Percentiles rank a stretch among this genome's conserved stretches.
Conservation (phyloP, 2,888 invertebrate genomes). For the Melanotus villosus region DNA sequence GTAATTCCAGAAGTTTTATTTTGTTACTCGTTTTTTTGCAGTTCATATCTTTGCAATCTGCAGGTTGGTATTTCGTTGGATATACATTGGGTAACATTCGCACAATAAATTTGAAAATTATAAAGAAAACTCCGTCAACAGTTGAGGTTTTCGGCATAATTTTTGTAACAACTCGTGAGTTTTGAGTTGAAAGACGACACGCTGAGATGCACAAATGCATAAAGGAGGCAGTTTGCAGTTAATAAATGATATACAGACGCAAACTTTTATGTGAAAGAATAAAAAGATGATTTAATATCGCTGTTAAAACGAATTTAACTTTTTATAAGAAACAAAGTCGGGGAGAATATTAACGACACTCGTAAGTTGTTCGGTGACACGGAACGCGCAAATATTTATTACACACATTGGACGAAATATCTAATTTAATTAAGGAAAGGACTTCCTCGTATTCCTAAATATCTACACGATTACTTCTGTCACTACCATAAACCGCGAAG, state of each 20-base stretch:
- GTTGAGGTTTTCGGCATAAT: conserved; percentile 22
- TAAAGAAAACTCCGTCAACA: conserved; percentile 19
- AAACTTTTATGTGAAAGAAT: conserved; percentile 27
- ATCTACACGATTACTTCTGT: conserved; percentile 21
- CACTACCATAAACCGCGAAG: neutral
- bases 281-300: conserved; percentile 41
- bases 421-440: conserved; percentile 53
- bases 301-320: conserved; percentile 34
- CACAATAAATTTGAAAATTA: neutral
- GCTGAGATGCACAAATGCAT: conserved; percentile 41
- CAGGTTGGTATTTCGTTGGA: neutral
- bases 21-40: conserved; percentile 4
- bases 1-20: neutral
- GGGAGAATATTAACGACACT: conserved; percentile 52
- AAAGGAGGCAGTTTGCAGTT: conserved; percentile 34
- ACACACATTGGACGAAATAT: conserved; percentile 49
- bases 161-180: conserved; percentile 22
- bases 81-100: conserved; percentile 19
- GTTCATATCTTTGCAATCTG: neutral
- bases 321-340: conserved; percentile 41
- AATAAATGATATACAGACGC: conserved; percentile 38
- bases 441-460: conserved; percentile 29
- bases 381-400: conserved; percentile 50
- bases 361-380: conserved; percentile 49
- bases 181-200: conserved; percentile 33